These are phyloP conservation scores for Ellobius talpinus DNA, from an alignment of 2,113 vertebrate species.

Conservation along the genomic window DNA sequence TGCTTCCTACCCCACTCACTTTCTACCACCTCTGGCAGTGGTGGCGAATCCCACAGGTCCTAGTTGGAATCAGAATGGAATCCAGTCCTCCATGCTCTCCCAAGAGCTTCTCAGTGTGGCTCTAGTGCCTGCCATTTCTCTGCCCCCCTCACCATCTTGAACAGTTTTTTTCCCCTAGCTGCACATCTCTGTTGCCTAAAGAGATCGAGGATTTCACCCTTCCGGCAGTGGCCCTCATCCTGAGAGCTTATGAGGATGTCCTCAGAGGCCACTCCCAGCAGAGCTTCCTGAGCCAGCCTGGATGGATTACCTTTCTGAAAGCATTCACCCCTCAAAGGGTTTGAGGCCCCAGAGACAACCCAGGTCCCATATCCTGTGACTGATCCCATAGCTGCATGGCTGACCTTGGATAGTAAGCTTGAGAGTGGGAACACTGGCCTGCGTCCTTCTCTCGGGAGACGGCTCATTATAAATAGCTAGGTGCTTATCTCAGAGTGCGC, in stretches of 20 bases:
- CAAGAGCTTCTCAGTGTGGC: background rate
- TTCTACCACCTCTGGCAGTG: background rate
- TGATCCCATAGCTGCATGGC: background rate
- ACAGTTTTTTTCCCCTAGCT: background rate
- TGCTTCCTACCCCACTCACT: background rate
- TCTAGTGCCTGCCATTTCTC: no score
- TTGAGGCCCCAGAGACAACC: background rate
- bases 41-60: background rate
- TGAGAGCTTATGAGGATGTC: background rate
- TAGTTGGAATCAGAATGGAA: background rate
- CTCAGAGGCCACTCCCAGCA: background rate
- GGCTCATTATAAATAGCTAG: background rate
- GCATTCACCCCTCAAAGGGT: background rate
- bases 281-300: background rate
- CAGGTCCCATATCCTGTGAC: background rate
- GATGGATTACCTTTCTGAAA: background rate
- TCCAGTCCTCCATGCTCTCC: no score
- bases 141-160: background rate
- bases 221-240: background rate
- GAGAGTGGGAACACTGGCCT: background rate
- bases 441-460: background rate
- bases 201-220: background rate
- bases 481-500: background rate
- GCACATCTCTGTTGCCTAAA: background rate
- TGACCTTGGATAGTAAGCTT: background rate